Evolutionary conservation across 2,797 vertebrate genomes (phyloP), one percentile per base, ranked within the genome.

Genomic region (Erpetoichthys calabaricus): DNA sequence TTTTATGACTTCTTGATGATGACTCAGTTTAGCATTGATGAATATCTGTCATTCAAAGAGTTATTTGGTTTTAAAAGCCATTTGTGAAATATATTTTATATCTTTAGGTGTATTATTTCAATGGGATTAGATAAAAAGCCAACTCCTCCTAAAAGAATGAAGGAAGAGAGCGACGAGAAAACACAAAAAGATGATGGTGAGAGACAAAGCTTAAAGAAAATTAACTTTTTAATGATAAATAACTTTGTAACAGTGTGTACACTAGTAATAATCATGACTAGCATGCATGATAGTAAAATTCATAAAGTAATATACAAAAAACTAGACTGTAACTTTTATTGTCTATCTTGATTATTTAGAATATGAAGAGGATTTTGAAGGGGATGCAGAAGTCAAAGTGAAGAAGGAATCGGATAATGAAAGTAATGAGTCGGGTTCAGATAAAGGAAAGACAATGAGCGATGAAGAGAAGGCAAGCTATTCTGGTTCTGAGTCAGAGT

Each of bases 351-450:
- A 25, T 25, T 25, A 59, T 64, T 68, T 63, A 97, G 95, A 90
- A 58, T 96, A 93, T 54, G 87, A 91, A 61, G 91, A 92, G 72
- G 94, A 97, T 80, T 97, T 95, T 83, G 94, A 99, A 79, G 82
- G 69, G 62, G 90, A 91, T 2, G 86, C 90, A 47, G 60, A 87
- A 82, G 47, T 73, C 74, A 84, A 63, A 67, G 57, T 46, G 68
- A 69, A 74, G 58, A 77, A 62, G 67, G 66, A 73, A 63, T 68
- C 61, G 5, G 64, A 63, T 58, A 73, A 71, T 59, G 79, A 74
- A 62, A 67, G 60, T 51, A 63, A 45, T 66, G 10, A 73, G 63
- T 68, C 65, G 60, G 60, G 55, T 45, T 55, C 46, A 49, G 45
- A 45, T 9, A 54, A 70, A 70, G 65, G 64, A 70, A 65, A 60